A percentile compares a stretch with the other conserved stretches of the same genome.
Conservation (phyloP, 1,140 invertebrate genomes). For the Cepaea nemoralis region DNA sequence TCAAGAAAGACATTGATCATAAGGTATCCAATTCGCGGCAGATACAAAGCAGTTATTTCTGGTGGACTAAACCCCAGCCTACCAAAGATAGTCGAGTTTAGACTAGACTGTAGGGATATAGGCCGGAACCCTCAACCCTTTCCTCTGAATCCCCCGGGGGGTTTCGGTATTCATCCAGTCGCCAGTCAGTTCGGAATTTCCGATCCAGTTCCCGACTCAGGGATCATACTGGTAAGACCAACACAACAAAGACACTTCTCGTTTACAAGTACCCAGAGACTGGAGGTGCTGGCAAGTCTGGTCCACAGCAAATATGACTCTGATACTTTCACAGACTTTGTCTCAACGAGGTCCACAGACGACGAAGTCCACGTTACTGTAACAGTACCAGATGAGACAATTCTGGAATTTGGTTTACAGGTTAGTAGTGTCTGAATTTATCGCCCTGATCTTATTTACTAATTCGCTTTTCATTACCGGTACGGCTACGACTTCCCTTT, state of each 20-base stretch:
- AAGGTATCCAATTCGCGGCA: constrained; percentile 14
- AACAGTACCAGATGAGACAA: constrained; percentile 14
- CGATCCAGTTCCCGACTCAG: constrained; percentile 41
- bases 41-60: constrained; percentile 22
- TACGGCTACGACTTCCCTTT: no score
- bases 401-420: constrained; percentile 31
- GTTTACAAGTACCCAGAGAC: constrained; percentile 40
- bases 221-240: constrained; percentile 44
- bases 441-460: no score
- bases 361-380: constrained; percentile 7
- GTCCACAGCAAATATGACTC: constrained; percentile 25
- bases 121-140: constrained; percentile 50
- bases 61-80: background rate
- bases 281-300: constrained; percentile 44
- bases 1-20: constrained; percentile 5
- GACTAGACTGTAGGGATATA: constrained; percentile 48
- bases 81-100: constrained; percentile 42
- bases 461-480: no score
- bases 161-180: constrained; percentile 50
- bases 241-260: constrained; percentile 43
- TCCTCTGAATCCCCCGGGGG: constrained; percentile 53
- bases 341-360: background rate
- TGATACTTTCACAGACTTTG: background rate
- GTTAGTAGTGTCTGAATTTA: constrained; percentile 8
- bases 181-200: constrained; percentile 46